Conservation (phyloP, 2,888 invertebrate species). For the Germaria angustata region DNA sequence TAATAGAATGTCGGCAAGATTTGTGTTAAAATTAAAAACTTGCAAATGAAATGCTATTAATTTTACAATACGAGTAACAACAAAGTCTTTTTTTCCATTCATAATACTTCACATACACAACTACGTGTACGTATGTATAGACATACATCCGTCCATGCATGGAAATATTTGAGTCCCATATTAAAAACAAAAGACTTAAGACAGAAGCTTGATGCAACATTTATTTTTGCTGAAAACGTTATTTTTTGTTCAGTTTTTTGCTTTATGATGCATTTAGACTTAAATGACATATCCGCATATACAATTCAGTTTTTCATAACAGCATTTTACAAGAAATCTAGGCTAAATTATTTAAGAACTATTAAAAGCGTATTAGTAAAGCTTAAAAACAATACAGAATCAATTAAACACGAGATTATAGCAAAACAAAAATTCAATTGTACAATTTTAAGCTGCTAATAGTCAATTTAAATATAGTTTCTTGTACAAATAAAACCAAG, state of each 20-base stretch:
- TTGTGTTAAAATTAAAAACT: slow-evolving; percentile 20
- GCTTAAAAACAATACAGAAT: not conserved
- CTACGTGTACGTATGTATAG: not conserved
- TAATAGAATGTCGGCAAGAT: slow-evolving; percentile 43
- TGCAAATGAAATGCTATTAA: slow-evolving; percentile 50
- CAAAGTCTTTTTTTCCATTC: slow-evolving; percentile 9
- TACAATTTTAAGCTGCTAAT: not conserved
- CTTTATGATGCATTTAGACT: slow-evolving; percentile 48
- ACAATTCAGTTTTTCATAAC: slow-evolving; percentile 11
- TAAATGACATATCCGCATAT: slow-evolving; percentile 64
- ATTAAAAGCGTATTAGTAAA: slow-evolving; percentile 32
- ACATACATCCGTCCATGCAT: not conserved
- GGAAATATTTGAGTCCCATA: not conserved
- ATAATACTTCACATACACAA: not conserved
- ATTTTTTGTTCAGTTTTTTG: slow-evolving; percentile 8
- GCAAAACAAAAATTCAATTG: no score
- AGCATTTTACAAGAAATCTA: slow-evolving; percentile 10
- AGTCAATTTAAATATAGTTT: not conserved
- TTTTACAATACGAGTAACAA: slow-evolving; percentile 41
- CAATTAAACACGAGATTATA: not conserved
- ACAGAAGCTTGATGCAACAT: slow-evolving; percentile 34
- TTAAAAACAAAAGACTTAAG: slow-evolving; percentile 60
- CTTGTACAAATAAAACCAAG: not conserved
- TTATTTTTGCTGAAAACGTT: not conserved
- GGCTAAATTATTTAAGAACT: slow-evolving; percentile 24